Conservation (phyloP, 2,797 vertebrate genomes). For the Alosa sapidissima region DNA sequence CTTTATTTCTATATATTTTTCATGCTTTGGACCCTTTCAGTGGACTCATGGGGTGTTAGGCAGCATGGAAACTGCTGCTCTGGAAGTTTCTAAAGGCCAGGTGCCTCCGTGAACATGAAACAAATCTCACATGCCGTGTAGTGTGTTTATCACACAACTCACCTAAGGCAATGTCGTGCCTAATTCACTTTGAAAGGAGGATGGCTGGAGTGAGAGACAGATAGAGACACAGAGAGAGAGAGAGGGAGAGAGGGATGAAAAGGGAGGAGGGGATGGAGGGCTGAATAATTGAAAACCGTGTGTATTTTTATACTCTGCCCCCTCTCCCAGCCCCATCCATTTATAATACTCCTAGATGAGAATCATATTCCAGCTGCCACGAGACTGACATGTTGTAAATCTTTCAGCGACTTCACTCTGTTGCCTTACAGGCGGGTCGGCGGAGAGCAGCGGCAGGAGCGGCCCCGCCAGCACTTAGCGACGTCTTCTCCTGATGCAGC, state of each 20-base stretch:
- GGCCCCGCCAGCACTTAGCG: slow-evolving; percentile 4
- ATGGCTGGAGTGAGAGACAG: neutral
- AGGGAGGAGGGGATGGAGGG: slow-evolving; percentile 32
- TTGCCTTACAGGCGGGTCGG: slow-evolving; percentile 14
- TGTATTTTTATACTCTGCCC: slow-evolving; percentile 75
- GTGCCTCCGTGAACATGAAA: slow-evolving; percentile 6
- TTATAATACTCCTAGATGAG: slow-evolving; percentile 71
- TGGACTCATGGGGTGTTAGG: slow-evolving; percentile 1
- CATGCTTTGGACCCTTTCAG: slow-evolving; percentile 21
- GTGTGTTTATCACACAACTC: slow-evolving; percentile 10
- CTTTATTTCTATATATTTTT: slow-evolving; percentile 23
- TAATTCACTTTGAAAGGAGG: slow-evolving; percentile 22
- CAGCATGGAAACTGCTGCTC: slow-evolving; percentile 7
- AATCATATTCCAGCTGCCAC: slow-evolving; percentile 61
- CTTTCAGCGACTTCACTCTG: slow-evolving; percentile 55
- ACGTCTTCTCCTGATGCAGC: neutral
- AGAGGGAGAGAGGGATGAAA: neutral
- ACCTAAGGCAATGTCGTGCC: slow-evolving; percentile 6
- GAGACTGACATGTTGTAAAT: slow-evolving; percentile 70
- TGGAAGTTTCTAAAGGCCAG: slow-evolving; percentile 12
- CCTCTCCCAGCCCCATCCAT: slow-evolving; percentile 62
- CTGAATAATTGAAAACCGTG: slow-evolving; percentile 72
- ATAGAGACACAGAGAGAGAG: neutral
- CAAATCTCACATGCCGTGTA: slow-evolving; percentile 18
- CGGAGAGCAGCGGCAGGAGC: neutral